Evolutionary conservation across 1,140 invertebrate species (phyloP), one percentile per base, ranked within the genome.

Genomic region (Arctopsyche grandis): DNA sequence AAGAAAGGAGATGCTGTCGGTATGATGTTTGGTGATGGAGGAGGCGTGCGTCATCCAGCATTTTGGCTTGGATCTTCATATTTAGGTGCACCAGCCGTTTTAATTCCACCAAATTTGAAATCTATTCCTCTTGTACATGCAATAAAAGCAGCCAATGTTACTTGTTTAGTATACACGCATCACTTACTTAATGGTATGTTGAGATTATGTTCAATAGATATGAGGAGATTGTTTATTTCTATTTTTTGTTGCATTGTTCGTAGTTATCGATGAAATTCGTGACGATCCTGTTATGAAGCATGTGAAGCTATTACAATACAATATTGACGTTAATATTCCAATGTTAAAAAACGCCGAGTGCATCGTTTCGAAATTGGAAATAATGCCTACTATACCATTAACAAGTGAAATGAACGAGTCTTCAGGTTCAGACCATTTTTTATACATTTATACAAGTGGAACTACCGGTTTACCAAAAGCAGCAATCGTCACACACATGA

Each of bases 381-480:
- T 85, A 16, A 12, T 44, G 7, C 44, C 5, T 14, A 21, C 7
- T 10, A 14, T 26, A 29, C 22, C 16, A 9, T 46, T 78, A 48
- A 46, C 48, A 12, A 78, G 77, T 7, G 81, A 87, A 0, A 80
- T 80, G 76, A 29, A 79, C 80, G n/a, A n/a, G 44, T 83, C 87
- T 29, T 84, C 84, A 48, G 86, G 88, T 9, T 86, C 89, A 79
- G 93, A 94, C 83, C 91, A 90, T 82, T 80, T 94, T 5, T 83
- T 94, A 63, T 95, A 99, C 85, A 95, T 99, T 19, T 98, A 95
- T 84, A 98, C 97, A 0, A 98, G 96, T 75, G 97, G 97, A 10
- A 99, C 97, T 0, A 98, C 97, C 21, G 97, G 97, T 0, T 88
- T 98, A 79, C 97, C 97, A 0, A 98, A 99, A 85, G 96, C 97